Evolutionary conservation across 2,113 vertebrate genomes (phyloP).

Genomic region (Craseonycteris thonglongyai): DNA sequence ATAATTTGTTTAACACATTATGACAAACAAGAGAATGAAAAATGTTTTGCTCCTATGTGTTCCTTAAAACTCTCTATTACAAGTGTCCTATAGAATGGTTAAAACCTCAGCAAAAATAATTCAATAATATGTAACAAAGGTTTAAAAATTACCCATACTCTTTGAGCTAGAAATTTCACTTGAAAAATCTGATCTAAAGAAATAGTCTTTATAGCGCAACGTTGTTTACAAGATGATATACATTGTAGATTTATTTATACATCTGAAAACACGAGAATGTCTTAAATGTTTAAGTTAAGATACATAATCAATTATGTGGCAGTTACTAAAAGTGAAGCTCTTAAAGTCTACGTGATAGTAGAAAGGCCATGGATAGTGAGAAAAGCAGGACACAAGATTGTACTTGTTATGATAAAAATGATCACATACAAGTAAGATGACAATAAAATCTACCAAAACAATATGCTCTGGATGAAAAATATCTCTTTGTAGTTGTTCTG

Average conservation of each 20-base stretch:
- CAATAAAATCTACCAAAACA: background rate
- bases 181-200: background rate
- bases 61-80: background rate
- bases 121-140: background rate
- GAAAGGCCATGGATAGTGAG: background rate
- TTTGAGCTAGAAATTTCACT: background rate
- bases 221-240: background rate
- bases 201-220: background rate
- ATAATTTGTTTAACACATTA: background rate
- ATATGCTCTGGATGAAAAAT: background rate
- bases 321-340: background rate
- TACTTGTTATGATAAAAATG: background rate
- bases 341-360: background rate
- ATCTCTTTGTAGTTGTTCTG: background rate
- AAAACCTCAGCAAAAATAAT: background rate
- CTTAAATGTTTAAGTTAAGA: background rate
- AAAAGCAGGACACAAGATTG: background rate
- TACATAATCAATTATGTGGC: background rate
- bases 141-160: background rate
- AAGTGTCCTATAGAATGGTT: background rate
- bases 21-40: background rate
- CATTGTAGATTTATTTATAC: background rate
- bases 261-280: background rate
- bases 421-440: background rate
- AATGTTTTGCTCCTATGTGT: background rate